Conservation (phyloP, 2,113 vertebrate species). For the Chrysochloris asiatica region DNA sequence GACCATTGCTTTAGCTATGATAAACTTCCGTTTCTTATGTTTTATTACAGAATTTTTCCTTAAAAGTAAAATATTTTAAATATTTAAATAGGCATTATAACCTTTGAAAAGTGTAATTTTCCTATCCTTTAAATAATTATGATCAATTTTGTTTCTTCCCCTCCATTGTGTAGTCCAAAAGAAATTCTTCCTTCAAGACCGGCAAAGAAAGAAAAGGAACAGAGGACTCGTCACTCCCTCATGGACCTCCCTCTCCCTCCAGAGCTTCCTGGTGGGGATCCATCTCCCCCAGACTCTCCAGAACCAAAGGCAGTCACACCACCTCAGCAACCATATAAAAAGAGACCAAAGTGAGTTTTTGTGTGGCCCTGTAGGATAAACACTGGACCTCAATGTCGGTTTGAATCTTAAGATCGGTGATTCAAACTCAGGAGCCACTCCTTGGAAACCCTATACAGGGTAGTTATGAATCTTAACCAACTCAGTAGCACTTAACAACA, state of each 20-base stretch:
- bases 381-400: no score
- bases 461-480: no score
- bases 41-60: neutral
- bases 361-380: no score
- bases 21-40: neutral
- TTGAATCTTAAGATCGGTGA: no score
- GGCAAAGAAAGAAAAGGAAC: slow-evolving; percentile 93
- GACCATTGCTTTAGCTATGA: neutral
- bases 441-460: no score
- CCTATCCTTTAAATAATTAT: slow-evolving; percentile 70
- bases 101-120: slow-evolving; percentile 42
- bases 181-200: slow-evolving; percentile 91
- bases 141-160: slow-evolving; percentile 52
- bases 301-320: slow-evolving; percentile 90
- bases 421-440: no score
- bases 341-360: slow-evolving; percentile 97
- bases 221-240: slow-evolving; percentile 92
- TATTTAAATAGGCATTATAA: neutral
- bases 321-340: slow-evolving; percentile 92
- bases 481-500: no score
- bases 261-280: slow-evolving; percentile 91
- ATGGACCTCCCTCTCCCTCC: slow-evolving; percentile 97
- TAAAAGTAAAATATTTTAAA: slow-evolving; percentile 43
- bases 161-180: slow-evolving; percentile 90
- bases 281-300: slow-evolving; percentile 94